Evolutionary conservation across 2,888 invertebrate genomes (phyloP), one percentile per base, ranked within the genome.

Genomic region (Tipula lateralis): DNA sequence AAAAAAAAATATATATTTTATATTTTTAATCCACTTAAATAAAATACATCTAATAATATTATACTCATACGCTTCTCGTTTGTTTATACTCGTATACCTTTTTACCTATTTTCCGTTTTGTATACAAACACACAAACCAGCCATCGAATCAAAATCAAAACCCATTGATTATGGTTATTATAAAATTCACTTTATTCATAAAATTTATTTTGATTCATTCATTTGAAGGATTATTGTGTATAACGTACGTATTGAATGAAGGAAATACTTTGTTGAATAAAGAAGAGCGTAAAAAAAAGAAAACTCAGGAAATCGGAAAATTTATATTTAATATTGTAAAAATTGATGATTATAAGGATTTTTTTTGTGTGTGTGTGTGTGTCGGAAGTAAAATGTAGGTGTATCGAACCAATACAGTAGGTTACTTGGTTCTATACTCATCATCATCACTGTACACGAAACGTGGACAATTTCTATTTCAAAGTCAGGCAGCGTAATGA

Each of bases 141-240:
- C n/a, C 66, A 66, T 66, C 66, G 66, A 66, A 66, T 24, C 66
- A 66, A 24, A 66, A 19, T 19, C 66, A 24, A 66, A 66, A 66
- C 66, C 66, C 66, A 66, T 66, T 66, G 66, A 66, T 66, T 66
- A 66, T 66, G 66, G 66, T 66, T 66, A 66, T 66, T 66, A 66
- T 66, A 7, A 66, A 66, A 66, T 66, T 66, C 66, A 66, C 66
- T 66, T 66, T 66, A 66, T 44, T 44, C 44, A 44, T 44, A 44
- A 44, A 44, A 44, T 44, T n/a, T n/a, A 44, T 66, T 66, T 66
- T 66, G 66, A 66, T 66, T 66, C 66, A 66, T 66, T 66, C 66
- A 66, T 66, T 66, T 66, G 24, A 66, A 66, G 66, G 66, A 66
- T 66, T 66, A 66, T 24, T 66, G 9, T 24, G 9, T 44, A 32